phyloP scores from a whole-genome alignment of 2,113 vertebrate species.

The Melanocharis versteri region DNA sequence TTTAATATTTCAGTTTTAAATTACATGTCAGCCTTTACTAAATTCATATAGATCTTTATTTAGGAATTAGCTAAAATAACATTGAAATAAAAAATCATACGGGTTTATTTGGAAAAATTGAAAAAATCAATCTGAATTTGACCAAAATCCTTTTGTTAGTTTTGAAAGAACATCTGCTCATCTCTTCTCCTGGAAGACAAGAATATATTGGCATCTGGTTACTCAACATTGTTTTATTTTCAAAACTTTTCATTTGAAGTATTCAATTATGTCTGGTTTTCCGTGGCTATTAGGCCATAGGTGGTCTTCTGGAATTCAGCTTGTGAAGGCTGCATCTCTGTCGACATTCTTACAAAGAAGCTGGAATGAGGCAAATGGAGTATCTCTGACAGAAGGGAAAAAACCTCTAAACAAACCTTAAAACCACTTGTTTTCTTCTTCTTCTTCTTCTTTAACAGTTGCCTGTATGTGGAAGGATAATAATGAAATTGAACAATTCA shows the following conservation, averaged over 20 bases:
- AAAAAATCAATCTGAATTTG: background rate
- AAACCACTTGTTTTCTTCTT: background rate
- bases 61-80: background rate
- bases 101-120: background rate
- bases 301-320: background rate
- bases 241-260: background rate
- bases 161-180: background rate
- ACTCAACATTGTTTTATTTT: background rate
- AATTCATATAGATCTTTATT: background rate
- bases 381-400: background rate
- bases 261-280: background rate
- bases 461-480: background rate
- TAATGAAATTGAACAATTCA: background rate
- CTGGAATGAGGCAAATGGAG: background rate
- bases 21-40: background rate
- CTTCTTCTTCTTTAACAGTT: background rate
- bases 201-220: background rate
- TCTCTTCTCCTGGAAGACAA: background rate
- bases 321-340: background rate
- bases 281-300: background rate
- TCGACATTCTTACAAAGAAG: background rate
- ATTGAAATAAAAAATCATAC: background rate
- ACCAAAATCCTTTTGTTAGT: background rate
- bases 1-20: background rate
- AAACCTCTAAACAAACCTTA: background rate